Evolutionary conservation across 2,113 vertebrate species (phyloP), one percentile per base, ranked within the genome.

Genomic region (Neomonachus schauinslandi): DNA sequence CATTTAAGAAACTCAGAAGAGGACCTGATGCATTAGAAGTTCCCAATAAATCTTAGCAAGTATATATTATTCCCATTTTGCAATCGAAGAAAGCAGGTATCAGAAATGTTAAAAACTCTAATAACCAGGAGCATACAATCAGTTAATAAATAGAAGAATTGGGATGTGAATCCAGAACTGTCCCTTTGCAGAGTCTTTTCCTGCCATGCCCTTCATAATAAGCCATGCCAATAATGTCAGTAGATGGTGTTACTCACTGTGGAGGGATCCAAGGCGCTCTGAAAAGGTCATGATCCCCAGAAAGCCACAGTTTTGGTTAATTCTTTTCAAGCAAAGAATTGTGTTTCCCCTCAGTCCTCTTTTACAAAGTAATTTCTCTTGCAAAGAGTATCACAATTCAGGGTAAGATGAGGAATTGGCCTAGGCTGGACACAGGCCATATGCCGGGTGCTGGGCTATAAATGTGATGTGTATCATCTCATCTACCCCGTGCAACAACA

Each of bases 401-500:
- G 39, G 21, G 12, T 39, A 46, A 63, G 33, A 51, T 28, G 33
- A 82, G 46, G 39, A n/a, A 36, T 6, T 76, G 65, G n/a, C 49
- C 16, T 33, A 31, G 16, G 7, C 19, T 39, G 11, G 9, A 15
- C 63, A 72, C 3, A 5, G 13, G n/a, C 10, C 12, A 59, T 19
- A 53, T 6, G 19, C 42, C 14, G 67, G 42, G 12, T 6, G 9
- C 42, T 36, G 26, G 49, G 28, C 16, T 42, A 42, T 15, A 55
- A 33, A 42, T 9, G 9, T 10, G 21, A 2, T 31, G 12, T 53
- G 13, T 26, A 16, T 65, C 15, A 8, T 87, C 26, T 88, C 42
- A 10, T 42, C 33, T 46, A 49, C 6, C 8, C 28, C 0, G 0
- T 26, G 65, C 7, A 46, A 61, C 0, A 1, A 15, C 26, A 31